Conservation (phyloP, 2,888 invertebrate species). For the Noctua comes region DNA sequence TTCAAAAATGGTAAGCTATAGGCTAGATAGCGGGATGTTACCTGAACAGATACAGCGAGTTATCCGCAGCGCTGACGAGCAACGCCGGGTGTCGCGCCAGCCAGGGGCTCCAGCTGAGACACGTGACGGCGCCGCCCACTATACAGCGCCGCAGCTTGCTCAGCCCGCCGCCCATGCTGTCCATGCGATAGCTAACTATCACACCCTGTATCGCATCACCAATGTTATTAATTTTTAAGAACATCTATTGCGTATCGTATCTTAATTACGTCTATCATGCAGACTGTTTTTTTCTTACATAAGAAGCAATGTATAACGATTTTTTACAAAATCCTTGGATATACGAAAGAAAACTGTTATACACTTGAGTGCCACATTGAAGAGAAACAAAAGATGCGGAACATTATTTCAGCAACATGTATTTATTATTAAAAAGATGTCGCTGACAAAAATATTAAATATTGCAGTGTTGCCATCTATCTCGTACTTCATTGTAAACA, state of each 20-base stretch:
- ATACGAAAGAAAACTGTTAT: neutral
- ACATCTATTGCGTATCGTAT: no score
- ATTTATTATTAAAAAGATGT: neutral
- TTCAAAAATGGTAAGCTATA: neutral
- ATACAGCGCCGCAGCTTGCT: slow-evolving; percentile 92
- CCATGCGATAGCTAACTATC: slow-evolving; percentile 93
- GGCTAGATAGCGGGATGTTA: neutral
- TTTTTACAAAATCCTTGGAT: neutral
- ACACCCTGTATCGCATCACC: slow-evolving; percentile 86
- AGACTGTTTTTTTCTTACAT: no score
- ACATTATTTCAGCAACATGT: neutral
- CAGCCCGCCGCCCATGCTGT: slow-evolving; percentile 92
- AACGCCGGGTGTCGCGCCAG: slow-evolving; percentile 95
- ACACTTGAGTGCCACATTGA: neutral
- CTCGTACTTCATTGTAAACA: neutral
- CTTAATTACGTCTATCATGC: no score
- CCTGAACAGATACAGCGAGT: slow-evolving; percentile 93
- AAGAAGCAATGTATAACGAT: no score
- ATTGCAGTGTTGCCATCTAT: neutral
- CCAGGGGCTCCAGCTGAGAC: slow-evolving; percentile 95
- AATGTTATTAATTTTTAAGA: neutral
- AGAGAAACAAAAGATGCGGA: neutral
- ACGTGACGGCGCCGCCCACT: slow-evolving; percentile 92
- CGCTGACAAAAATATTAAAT: neutral
- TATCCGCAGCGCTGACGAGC: slow-evolving; percentile 94